phyloP scores from a whole-genome alignment of 2,113 vertebrate species.

The Garra rufa region DNA sequence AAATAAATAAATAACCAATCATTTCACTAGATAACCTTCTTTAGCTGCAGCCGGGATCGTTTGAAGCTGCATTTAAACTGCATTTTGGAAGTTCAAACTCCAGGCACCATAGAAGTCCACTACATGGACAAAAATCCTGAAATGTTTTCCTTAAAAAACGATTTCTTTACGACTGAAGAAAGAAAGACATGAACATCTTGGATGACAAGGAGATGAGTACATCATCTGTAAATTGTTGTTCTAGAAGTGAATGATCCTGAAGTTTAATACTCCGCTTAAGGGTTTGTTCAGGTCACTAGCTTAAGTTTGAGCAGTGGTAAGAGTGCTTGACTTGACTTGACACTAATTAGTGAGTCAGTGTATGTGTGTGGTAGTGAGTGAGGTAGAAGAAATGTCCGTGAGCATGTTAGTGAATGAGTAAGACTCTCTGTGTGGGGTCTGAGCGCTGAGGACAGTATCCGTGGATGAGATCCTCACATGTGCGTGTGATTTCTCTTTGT shows the following conservation, averaged over 20 bases:
- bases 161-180: no score
- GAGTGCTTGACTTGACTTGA: background rate
- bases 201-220: no score
- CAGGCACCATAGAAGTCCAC: no score
- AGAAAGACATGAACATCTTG: no score
- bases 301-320: background rate
- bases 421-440: conserved; percentile 31
- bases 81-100: no score
- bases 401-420: conserved; percentile 27
- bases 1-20: no score
- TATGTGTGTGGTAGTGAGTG: background rate
- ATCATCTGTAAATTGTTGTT: no score
- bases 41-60: no score
- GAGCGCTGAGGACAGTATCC: conserved; percentile 28
- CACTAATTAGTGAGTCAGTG: conserved; percentile 5
- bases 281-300: background rate
- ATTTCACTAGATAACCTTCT: no score
- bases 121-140: no score
- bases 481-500: conserved; percentile 70
- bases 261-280: background rate
- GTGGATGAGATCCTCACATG: conserved; percentile 49
- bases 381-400: conserved; percentile 8
- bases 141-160: no score
- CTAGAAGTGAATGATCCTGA: background rate
- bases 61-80: no score